Evolutionary conservation across 2,797 vertebrate species (phyloP).

Genomic region (Lagorchestes hirsutus): DNA sequence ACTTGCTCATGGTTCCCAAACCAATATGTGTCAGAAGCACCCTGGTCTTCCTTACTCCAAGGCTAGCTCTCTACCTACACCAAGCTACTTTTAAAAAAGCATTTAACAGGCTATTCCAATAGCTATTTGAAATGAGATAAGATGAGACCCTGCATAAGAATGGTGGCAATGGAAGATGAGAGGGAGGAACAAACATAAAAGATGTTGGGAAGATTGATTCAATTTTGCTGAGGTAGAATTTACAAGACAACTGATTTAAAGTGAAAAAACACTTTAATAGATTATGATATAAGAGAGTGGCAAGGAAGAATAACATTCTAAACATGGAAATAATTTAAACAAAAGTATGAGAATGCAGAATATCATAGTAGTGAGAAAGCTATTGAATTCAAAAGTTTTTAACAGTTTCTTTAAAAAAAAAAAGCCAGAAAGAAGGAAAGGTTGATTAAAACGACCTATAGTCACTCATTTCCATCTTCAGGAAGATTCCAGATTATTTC

Average conservation of each 20-base stretch:
- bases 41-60: neutral
- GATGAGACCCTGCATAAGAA: neutral
- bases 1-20: neutral
- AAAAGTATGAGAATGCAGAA: neutral
- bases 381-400: conserved; percentile 6
- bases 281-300: neutral
- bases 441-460: neutral
- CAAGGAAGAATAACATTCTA: neutral
- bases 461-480: neutral
- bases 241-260: neutral
- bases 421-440: neutral
- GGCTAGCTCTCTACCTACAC: neutral
- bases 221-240: neutral
- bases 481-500: conserved; percentile 7
- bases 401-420: neutral
- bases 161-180: neutral
- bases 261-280: neutral
- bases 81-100: neutral
- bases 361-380: conserved; percentile 22
- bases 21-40: neutral
- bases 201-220: neutral
- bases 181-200: neutral
- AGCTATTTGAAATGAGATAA: neutral
- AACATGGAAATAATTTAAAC: neutral
- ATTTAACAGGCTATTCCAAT: neutral